Conservation (phyloP, 2,113 vertebrate genomes). For the Ceuthmochares aereus region DNA sequence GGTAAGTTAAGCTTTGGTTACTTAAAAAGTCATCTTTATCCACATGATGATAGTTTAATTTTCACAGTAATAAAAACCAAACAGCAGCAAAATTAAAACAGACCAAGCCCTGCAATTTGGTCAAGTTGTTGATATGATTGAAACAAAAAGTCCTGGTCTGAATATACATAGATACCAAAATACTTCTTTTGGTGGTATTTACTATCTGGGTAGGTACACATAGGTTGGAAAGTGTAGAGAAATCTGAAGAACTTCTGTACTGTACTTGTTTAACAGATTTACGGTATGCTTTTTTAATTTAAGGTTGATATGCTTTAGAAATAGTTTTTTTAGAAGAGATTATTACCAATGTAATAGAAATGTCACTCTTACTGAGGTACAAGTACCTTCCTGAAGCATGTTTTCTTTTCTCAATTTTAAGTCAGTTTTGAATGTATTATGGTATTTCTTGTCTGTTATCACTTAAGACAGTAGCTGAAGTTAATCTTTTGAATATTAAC, state of each 20-base stretch:
- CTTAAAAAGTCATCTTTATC: neutral
- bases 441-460: neutral
- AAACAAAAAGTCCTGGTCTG: neutral
- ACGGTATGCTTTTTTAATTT: neutral
- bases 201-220: accelerated
- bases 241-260: neutral
- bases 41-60: neutral
- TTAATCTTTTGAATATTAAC: neutral
- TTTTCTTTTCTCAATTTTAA: neutral
- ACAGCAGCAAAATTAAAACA: neutral
- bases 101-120: neutral
- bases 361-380: neutral
- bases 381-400: neutral
- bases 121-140: neutral
- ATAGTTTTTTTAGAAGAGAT: neutral
- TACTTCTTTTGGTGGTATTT: neutral
- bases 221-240: neutral
- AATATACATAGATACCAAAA: neutral
- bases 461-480: neutral
- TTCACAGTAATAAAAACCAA: neutral
- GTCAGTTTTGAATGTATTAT: neutral
- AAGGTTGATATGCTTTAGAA: neutral
- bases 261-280: neutral
- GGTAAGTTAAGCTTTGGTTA: conserved; percentile 33
- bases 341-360: neutral